Evolutionary conservation across 1,140 invertebrate genomes (phyloP).

Genomic region (Drosophila repleta): DNA sequence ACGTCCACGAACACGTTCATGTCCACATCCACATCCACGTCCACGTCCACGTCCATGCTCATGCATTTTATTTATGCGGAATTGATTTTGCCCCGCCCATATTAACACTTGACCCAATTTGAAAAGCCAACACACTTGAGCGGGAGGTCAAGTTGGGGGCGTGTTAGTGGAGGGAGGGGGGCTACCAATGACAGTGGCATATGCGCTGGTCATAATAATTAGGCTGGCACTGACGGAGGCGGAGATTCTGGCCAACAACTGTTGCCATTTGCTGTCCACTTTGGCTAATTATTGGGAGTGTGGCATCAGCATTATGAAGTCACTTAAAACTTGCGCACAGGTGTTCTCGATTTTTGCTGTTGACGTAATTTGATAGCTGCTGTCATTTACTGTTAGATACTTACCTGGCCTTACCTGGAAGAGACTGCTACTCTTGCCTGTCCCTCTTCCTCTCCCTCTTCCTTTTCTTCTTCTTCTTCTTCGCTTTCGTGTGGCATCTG

Average conservation of each 20-base stretch:
- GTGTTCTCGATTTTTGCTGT: constrained; percentile 59
- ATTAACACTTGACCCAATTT: constrained; percentile 77
- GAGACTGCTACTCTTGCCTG: neutral
- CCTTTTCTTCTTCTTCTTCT: neutral
- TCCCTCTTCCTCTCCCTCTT: neutral
- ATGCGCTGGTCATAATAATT: constrained; percentile 43
- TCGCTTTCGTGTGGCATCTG: constrained; percentile 6
- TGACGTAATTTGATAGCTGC: constrained; percentile 71
- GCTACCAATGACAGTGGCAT: constrained; percentile 27
- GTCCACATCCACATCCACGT: neutral
- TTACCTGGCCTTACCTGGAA: constrained; percentile 19
- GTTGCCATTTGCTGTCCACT: constrained; percentile 38
- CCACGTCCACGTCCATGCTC: constrained; percentile 9
- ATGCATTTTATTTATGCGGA: constrained; percentile 52
- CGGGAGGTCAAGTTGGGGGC: constrained; percentile 49
- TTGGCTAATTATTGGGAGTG: constrained; percentile 57
- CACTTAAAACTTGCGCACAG: constrained; percentile 66
- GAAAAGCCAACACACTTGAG: constrained; percentile 44
- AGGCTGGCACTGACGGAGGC: neutral
- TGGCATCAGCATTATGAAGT: constrained; percentile 38
- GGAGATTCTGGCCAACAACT: constrained; percentile 8
- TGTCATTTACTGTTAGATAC: constrained; percentile 46
- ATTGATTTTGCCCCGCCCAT: constrained; percentile 45
- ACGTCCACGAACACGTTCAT: neutral
- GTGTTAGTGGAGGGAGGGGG: neutral